These are phyloP conservation scores for Ophiothrix spiculata DNA, from an alignment of 35 echinoderm and acorn worm genomes.

Conservation along the genomic window DNA sequence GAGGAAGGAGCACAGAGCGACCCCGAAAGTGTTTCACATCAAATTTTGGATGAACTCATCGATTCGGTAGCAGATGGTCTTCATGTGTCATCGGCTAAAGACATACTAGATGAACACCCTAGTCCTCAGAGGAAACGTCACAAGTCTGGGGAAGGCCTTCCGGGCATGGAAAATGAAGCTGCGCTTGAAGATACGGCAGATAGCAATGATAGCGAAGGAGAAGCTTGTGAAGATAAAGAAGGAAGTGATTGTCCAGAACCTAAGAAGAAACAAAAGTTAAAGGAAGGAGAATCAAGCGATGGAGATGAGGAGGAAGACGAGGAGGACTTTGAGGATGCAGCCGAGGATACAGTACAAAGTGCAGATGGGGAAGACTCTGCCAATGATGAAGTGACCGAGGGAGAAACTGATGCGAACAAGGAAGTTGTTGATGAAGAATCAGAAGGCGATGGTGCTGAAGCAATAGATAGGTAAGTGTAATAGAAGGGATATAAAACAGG, in stretches of 20 bases:
- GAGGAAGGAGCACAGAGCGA: background rate
- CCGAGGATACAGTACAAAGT: background rate
- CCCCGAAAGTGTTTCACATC: background rate
- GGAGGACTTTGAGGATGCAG: conserved; percentile 29
- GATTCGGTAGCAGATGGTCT: background rate
- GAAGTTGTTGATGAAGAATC: background rate
- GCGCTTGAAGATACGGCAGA: background rate
- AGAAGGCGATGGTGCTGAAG: no score
- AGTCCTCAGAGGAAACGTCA: background rate
- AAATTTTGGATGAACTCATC: background rate
- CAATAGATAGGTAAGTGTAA: no score
- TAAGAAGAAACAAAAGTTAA: background rate
- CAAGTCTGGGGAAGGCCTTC: background rate
- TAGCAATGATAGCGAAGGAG: background rate
- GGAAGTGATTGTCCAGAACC: background rate
- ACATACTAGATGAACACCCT: background rate
- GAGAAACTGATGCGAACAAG: background rate
- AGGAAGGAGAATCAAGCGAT: conserved; percentile 8
- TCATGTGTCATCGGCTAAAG: background rate
- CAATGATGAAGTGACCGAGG: conserved; percentile 1
- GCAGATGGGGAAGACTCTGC: conserved; percentile 3
- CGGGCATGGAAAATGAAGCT: background rate
- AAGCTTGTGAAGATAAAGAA: background rate
- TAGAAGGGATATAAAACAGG: no score
- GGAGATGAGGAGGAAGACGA: conserved; percentile 18